A percentile compares a stretch with the other conserved stretches of the same genome.
These are phyloP conservation scores for Microctenopoma lineatum DNA, from an alignment of 2,797 vertebrate species.

Conservation along the genomic window DNA sequence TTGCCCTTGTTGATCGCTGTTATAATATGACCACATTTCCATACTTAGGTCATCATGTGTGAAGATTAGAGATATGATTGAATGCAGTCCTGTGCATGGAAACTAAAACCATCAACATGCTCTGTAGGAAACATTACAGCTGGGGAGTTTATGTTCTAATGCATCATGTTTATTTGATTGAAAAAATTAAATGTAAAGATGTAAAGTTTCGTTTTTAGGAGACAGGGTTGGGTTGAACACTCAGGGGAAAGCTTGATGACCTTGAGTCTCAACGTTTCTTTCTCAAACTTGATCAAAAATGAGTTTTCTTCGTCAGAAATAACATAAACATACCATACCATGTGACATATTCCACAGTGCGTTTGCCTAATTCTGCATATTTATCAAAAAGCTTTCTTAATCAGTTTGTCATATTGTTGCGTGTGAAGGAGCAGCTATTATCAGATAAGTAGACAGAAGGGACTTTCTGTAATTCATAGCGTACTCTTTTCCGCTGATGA, in stretches of 20 bases:
- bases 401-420: slow-evolving; percentile 47
- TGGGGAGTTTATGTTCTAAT: no score
- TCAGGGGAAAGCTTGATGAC: background rate
- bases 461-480: slow-evolving; percentile 59
- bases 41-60: background rate
- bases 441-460: slow-evolving; percentile 64
- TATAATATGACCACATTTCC: background rate
- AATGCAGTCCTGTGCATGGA: no score
- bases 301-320: background rate
- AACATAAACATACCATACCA: background rate
- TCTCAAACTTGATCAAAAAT: background rate
- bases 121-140: no score
- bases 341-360: slow-evolving; percentile 32
- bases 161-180: no score
- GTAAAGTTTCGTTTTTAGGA: no score
- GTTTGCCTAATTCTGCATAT: slow-evolving; percentile 33
- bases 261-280: background rate
- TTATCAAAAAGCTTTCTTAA: slow-evolving; percentile 33
- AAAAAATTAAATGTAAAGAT: no score
- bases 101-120: no score
- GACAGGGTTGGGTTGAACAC: background rate
- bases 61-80: no score
- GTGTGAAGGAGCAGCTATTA: slow-evolving; percentile 58
- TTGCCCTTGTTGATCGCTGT: background rate
- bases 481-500: slow-evolving; percentile 60